Conservation (phyloP, 2,888 invertebrate genomes). For the Steinernema hermaphroditum region DNA sequence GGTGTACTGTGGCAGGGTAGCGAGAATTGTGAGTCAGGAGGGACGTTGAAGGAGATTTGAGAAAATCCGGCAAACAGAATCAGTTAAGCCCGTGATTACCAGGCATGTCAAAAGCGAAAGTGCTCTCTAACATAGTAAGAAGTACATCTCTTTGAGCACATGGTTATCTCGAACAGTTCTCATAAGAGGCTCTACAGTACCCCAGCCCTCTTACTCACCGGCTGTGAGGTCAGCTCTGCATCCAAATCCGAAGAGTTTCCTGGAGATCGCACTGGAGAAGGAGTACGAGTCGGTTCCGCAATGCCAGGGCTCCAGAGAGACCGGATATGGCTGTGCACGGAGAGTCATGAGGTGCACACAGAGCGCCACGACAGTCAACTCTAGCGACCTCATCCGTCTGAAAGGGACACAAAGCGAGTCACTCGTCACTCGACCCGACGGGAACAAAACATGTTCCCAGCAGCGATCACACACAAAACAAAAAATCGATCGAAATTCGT, state of each 20-base stretch:
- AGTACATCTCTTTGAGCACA: too few species aligned
- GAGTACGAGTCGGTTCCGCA: constrained; percentile 1
- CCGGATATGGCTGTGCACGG: too few species aligned
- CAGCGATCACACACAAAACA: background rate
- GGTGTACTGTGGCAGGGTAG: too few species aligned
- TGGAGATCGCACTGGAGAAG: constrained; percentile 2
- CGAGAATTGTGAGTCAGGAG: too few species aligned
- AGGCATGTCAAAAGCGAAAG: too few species aligned
- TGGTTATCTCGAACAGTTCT: too few species aligned
- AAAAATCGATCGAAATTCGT: constrained; percentile 21
- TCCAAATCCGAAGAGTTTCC: background rate
- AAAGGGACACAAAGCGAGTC: background rate
- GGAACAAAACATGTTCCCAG: constrained; percentile 4
- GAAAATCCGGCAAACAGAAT: too few species aligned
- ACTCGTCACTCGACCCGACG: background rate
- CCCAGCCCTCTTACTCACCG: constrained; percentile 12
- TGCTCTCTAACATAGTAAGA: too few species aligned
- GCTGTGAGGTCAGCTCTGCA: background rate
- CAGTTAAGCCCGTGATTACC: too few species aligned
- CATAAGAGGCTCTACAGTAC: too few species aligned
- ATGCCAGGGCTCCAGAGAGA: constrained; percentile 5
- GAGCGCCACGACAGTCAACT: background rate
- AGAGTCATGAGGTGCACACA: background rate
- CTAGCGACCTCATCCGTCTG: background rate
- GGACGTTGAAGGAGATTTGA: too few species aligned